Conservation (phyloP, 2,113 vertebrate species). For the Charina bottae region DNA sequence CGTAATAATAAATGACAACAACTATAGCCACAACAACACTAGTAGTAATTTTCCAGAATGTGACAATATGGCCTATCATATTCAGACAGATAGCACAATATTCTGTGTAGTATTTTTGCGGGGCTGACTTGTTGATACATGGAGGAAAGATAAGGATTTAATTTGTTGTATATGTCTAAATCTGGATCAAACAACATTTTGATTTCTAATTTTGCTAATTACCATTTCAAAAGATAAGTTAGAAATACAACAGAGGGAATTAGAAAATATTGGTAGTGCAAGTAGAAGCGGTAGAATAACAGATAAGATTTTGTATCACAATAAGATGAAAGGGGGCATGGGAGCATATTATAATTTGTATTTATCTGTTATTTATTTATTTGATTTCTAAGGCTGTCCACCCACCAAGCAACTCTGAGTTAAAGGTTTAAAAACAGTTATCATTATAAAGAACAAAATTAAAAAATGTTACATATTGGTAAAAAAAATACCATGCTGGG, state of each 20-base stretch:
- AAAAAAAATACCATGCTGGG: background rate
- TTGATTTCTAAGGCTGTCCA: background rate
- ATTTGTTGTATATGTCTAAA: background rate
- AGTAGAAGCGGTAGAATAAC: background rate
- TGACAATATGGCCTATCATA: background rate
- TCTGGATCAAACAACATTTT: background rate
- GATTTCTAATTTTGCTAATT: background rate
- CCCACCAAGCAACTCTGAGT: background rate
- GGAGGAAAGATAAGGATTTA: background rate
- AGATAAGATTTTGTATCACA: background rate
- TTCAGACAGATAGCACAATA: background rate
- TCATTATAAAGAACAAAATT: background rate
- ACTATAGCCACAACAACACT: background rate
- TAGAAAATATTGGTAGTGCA: background rate
- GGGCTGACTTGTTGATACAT: background rate
- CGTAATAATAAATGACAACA: background rate
- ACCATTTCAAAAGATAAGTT: background rate
- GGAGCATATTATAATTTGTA: background rate
- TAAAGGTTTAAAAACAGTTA: background rate
- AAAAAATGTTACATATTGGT: background rate
- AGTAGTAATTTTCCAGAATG: background rate
- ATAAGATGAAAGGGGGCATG: background rate
- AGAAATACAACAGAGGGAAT: background rate
- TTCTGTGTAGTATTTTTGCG: background rate
- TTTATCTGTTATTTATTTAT: background rate